phyloP scores from a whole-genome alignment of 2,797 vertebrate genomes.

The Clarias fuscus region DNA sequence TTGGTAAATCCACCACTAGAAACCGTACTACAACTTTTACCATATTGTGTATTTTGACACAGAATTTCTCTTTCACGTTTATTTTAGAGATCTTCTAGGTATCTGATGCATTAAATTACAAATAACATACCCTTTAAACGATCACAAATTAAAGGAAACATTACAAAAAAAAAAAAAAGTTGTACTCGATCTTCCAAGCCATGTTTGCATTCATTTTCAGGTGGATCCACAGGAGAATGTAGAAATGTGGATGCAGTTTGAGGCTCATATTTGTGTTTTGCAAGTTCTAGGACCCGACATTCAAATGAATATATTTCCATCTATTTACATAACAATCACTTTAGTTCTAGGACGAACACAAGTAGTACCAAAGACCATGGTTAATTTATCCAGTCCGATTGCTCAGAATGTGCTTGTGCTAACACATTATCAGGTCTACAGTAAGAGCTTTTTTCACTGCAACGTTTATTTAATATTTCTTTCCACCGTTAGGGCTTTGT shows the following conservation, averaged over 20 bases:
- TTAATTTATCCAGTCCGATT: not conserved
- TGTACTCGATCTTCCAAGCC: too few relatives aligned
- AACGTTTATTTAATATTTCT: not conserved
- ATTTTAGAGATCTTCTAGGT: too few relatives aligned
- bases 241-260: conserved; percentile 1
- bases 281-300: not conserved
- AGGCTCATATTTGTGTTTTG: not conserved
- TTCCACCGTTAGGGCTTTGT: not conserved
- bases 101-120: too few relatives aligned
- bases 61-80: too few relatives aligned
- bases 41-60: too few relatives aligned
- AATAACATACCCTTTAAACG: too few relatives aligned
- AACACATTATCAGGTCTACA: not conserved
- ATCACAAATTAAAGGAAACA: too few relatives aligned
- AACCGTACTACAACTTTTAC: too few relatives aligned
- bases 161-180: too few relatives aligned
- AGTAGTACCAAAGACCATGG: not conserved
- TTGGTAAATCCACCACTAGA: too few relatives aligned
- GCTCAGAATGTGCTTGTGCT: not conserved
- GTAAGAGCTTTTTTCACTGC: not conserved
- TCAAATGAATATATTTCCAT: not conserved
- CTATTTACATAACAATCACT: not conserved
- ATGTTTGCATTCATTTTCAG: too few relatives aligned
- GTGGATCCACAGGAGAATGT: too few relatives aligned
- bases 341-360: not conserved